Conservation (phyloP, 2,113 vertebrate species). For the Epinephelus fuscoguttatus region DNA sequence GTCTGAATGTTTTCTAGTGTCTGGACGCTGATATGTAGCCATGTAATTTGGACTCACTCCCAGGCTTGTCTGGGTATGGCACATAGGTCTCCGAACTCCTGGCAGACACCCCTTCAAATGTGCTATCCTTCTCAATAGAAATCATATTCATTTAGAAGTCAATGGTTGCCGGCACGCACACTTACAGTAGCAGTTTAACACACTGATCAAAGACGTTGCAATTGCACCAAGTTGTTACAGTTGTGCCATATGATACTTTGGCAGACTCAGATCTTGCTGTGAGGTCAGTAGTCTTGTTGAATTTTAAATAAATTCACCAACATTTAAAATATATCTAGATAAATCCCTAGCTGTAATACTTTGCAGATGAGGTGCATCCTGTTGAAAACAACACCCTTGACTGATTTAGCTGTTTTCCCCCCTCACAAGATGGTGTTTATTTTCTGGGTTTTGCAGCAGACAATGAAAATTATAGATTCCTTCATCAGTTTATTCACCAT, state of each 20-base stretch:
- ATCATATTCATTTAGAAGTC: no score
- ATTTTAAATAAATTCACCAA: background rate
- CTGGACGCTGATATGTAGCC: no score
- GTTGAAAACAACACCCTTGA: background rate
- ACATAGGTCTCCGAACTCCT: no score
- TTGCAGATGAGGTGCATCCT: background rate
- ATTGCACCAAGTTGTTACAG: background rate
- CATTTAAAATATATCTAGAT: background rate
- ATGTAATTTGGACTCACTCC: no score
- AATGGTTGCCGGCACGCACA: no score
- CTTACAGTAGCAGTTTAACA: background rate
- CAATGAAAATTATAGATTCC: slow-evolving; percentile 1
- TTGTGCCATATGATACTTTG: background rate
- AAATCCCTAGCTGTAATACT: background rate
- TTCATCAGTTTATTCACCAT: slow-evolving; percentile 5
- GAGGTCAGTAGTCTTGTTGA: background rate
- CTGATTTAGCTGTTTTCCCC: background rate
- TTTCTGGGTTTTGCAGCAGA: slow-evolving; percentile 10
- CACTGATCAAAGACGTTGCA: background rate
- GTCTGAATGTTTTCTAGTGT: no score
- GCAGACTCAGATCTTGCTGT: background rate
- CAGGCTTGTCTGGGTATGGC: no score
- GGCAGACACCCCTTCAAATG: no score
- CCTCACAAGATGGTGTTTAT: slow-evolving; percentile 19
- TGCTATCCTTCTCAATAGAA: no score